phyloP scores from a whole-genome alignment of 2,113 vertebrate genomes.

The Odontesthes bonariensis region DNA sequence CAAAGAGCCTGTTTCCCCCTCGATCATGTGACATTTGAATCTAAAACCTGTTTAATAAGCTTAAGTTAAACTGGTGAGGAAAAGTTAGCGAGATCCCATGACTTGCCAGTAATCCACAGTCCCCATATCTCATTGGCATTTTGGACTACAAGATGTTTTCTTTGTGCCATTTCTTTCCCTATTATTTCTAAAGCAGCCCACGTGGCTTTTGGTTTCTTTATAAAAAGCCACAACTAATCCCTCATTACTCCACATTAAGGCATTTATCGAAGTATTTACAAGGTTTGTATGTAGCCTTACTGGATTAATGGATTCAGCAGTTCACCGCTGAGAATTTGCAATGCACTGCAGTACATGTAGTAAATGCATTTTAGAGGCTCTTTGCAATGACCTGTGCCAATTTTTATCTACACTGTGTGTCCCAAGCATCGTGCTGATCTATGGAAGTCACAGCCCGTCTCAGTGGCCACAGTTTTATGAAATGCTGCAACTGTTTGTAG shows the following conservation, averaged over 20 bases:
- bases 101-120: constrained; percentile 74
- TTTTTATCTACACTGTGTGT: constrained; percentile 26
- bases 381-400: constrained; percentile 44
- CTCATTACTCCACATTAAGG: constrained; percentile 70
- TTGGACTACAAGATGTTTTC: constrained; percentile 71
- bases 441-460: constrained; percentile 34
- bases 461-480: constrained; percentile 45
- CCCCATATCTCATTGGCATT: constrained; percentile 49
- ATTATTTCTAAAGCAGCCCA: constrained; percentile 54
- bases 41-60: constrained; percentile 78
- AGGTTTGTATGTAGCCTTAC: constrained; percentile 56
- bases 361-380: constrained; percentile 16
- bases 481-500: constrained; percentile 56
- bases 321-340: constrained; percentile 20
- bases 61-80: constrained; percentile 65
- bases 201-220: constrained; percentile 53
- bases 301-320: constrained; percentile 41
- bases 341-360: constrained; percentile 15
- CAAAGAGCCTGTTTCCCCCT: constrained; percentile 48
- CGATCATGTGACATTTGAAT: constrained; percentile 81
- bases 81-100: constrained; percentile 77
- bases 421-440: constrained; percentile 26
- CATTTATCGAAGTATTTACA: constrained; percentile 62
- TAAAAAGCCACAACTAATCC: constrained; percentile 67
- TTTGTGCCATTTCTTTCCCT: constrained; percentile 60